Conservation (phyloP, 2,888 invertebrate genomes). For the Mesochorus sp. region DNA sequence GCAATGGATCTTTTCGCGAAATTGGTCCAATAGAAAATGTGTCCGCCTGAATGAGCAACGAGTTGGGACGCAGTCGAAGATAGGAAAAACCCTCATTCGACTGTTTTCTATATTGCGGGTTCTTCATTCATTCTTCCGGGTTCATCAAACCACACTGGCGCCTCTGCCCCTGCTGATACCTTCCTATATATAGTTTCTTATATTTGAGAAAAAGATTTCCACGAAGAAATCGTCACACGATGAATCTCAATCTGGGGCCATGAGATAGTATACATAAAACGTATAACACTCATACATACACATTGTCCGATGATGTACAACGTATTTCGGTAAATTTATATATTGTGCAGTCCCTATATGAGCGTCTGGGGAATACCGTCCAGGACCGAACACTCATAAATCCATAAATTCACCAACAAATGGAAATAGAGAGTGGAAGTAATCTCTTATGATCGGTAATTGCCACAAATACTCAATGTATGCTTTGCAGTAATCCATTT, state of each 20-base stretch:
- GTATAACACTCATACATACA: slow-evolving; percentile 1
- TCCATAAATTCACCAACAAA: slow-evolving; percentile 15
- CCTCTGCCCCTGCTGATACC: slow-evolving; percentile 19
- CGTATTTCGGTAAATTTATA: not conserved
- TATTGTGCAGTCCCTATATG: slow-evolving; percentile 9
- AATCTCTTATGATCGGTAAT: slow-evolving; percentile 41
- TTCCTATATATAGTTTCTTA: not conserved
- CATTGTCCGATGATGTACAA: not conserved
- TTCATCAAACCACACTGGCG: not conserved
- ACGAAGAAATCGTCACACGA: not conserved
- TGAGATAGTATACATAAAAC: not conserved
- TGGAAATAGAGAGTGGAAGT: not conserved
- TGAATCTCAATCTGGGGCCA: slow-evolving; percentile 10
- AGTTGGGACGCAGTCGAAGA: not conserved
- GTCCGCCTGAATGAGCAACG: slow-evolving; percentile 25
- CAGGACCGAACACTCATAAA: not conserved
- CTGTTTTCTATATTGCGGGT: not conserved
- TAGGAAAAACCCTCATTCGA: not conserved
- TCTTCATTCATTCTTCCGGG: slow-evolving; percentile 1
- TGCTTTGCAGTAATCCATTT: too few relatives aligned
- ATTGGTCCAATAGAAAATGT: not conserved
- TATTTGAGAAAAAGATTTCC: not conserved
- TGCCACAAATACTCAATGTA: slow-evolving; percentile 4
- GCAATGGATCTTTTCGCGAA: not conserved
- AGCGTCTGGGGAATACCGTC: slow-evolving; percentile 20